These are phyloP conservation scores for Nesospiza acunhae DNA, from an alignment of 2,113 vertebrate species.

Conservation along the genomic window DNA sequence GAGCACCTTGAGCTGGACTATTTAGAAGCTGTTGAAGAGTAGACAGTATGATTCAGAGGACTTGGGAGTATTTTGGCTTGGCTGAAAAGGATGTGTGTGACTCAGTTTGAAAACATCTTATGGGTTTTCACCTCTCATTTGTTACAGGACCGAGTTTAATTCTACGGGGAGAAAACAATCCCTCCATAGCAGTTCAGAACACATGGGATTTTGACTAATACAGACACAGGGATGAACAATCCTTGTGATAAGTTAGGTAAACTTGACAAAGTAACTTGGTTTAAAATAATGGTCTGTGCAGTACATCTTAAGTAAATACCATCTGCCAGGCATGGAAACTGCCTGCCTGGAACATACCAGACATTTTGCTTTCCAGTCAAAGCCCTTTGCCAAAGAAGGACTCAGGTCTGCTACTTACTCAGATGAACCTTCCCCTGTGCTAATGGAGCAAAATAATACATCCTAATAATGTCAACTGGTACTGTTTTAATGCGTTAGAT, in stretches of 20 bases:
- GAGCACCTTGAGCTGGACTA: neutral
- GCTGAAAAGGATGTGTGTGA: constrained; percentile 47
- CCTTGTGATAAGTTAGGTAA: neutral
- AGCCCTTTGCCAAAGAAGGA: constrained; percentile 53
- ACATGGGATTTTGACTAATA: neutral
- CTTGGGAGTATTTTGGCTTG: constrained; percentile 2
- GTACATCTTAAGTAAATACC: neutral
- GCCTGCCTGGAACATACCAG: constrained; percentile 14
- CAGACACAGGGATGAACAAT: neutral
- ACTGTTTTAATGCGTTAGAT: constrained; percentile 33
- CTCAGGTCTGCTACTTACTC: neutral
- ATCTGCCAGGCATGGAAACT: constrained; percentile 4
- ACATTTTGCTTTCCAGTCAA: neutral
- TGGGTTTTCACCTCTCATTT: neutral
- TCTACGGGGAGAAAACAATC: neutral
- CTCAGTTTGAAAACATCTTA: constrained; percentile 21
- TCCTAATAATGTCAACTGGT: constrained; percentile 21
- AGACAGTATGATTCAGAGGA: constrained; percentile 2
- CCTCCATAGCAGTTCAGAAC: neutral
- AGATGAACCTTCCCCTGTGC: neutral
- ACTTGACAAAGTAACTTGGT: neutral
- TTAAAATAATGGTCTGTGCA: neutral
- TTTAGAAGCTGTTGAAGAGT: neutral
- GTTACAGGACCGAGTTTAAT: neutral
- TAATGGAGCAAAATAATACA: constrained; percentile 29